Conservation (phyloP, 2,113 vertebrate species). For the Columba janthina region DNA sequence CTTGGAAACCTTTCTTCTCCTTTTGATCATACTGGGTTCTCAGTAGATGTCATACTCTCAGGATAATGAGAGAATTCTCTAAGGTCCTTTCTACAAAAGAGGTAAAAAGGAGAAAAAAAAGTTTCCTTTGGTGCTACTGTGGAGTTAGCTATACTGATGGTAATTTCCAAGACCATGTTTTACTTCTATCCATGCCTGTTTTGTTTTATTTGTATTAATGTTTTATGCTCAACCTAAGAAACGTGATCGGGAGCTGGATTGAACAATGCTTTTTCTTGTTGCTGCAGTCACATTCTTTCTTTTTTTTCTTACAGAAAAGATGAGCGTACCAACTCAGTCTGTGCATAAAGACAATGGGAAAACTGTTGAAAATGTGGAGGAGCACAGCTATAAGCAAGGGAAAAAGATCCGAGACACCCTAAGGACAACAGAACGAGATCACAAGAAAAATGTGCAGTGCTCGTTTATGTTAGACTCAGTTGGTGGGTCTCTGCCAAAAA, state of each 20-base stretch:
- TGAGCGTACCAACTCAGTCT: slow-evolving; percentile 71
- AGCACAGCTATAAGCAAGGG: slow-evolving; percentile 88
- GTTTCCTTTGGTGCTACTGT: not conserved
- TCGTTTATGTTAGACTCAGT: slow-evolving; percentile 91
- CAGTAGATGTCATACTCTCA: not conserved
- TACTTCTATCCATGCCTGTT: not conserved
- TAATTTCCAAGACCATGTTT: not conserved
- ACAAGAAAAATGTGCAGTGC: slow-evolving; percentile 92
- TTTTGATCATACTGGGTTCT: not conserved
- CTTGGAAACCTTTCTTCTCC: not conserved
- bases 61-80: not conserved
- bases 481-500: slow-evolving; percentile 83
- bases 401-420: slow-evolving; percentile 86
- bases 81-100: not conserved
- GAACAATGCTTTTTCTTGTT: not conserved
- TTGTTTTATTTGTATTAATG: not conserved
- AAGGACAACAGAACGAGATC: slow-evolving; percentile 90
- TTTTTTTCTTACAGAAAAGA: slow-evolving; percentile 76
- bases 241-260: not conserved
- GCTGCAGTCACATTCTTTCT: not conserved
- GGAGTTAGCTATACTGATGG: not conserved
- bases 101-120: not conserved
- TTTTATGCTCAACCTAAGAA: not conserved
- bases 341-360: slow-evolving; percentile 79
- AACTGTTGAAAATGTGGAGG: slow-evolving; percentile 78